These are phyloP conservation scores for Crypturellus undulatus DNA, from an alignment of 2,113 vertebrate genomes.

Conservation along the genomic window DNA sequence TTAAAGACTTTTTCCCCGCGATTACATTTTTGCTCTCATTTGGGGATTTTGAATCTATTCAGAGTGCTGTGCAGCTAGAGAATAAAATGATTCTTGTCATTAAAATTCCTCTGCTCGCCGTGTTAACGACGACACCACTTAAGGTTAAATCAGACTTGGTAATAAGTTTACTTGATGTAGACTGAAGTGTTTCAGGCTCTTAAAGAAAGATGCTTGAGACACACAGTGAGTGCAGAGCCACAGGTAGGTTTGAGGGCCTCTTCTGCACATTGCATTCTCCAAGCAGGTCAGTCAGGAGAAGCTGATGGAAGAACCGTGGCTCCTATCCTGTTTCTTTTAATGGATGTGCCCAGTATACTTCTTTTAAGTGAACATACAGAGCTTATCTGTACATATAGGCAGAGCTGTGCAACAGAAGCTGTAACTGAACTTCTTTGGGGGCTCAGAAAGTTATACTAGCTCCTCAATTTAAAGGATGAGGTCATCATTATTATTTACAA, in stretches of 20 bases:
- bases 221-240: constrained; percentile 12
- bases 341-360: background rate
- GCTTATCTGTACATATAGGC: background rate
- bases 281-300: background rate
- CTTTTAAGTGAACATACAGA: background rate
- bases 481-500: background rate
- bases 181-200: constrained; percentile 36
- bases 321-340: background rate
- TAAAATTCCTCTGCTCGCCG: constrained; percentile 54
- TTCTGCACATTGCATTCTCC: background rate
- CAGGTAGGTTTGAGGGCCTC: constrained; percentile 17
- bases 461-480: background rate
- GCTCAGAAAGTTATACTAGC: background rate
- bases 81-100: constrained; percentile 52
- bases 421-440: background rate
- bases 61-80: constrained; percentile 44
- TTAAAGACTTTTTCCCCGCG: constrained; percentile 31
- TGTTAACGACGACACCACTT: constrained; percentile 53
- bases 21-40: background rate
- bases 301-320: background rate
- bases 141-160: constrained; percentile 48
- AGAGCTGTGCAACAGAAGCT: background rate
- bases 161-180: constrained; percentile 67
- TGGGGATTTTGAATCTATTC: constrained; percentile 43
- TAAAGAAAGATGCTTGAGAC: constrained; percentile 5